Evolutionary conservation across 2,888 invertebrate genomes (phyloP), one percentile per base, ranked within the genome.

Genomic region (Leucophenga maculata): DNA sequence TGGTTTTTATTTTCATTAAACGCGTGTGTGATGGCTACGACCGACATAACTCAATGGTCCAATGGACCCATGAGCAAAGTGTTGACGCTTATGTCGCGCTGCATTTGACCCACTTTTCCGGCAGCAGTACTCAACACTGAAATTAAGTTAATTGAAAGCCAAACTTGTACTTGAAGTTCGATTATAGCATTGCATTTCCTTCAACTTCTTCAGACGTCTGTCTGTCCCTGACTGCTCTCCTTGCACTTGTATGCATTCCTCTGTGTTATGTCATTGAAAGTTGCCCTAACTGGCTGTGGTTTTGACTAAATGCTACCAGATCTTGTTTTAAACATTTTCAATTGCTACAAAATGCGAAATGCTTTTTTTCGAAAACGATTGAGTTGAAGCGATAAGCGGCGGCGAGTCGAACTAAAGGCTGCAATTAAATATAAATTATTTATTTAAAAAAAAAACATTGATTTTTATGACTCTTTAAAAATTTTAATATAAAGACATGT

Each of bases 141-240:
- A 32, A 60, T 60, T 60, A 60, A 60, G 39, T 60, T 60, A 60
- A 60, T 60, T 60, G 60, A 60, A 32, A 16, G 20, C 16, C 14
- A 62, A 62, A 46, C 46, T 60, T 60, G 60, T 44, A 60, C 60
- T 60, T 60, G 60, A 60, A 60, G 60, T 60, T 32, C 26, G 60
- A 54, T 54, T 18, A 13, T 54, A 13, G 9, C 44, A 18, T 26
- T 60, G 60, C 39, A 64, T 48, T 64, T 64, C 62, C 62, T 64
- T 32, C 46, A 64, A 64, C 62, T 18, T n/a, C 60, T 60, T 60
- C 18, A 4, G 39, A 26, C 26, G 26, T 3, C 3, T 26, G 4
- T 26, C 26, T 26, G 26, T 26, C 26, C 26, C 26, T 26, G 26
- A 26, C 26, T 3, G 26, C 39, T 39, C 39, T 39, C 39, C 39